Percentiles rank a stretch among this genome's conserved stretches.
phyloP scores from a whole-genome alignment of 2,797 vertebrate species.

The Ficedula albicollis region DNA sequence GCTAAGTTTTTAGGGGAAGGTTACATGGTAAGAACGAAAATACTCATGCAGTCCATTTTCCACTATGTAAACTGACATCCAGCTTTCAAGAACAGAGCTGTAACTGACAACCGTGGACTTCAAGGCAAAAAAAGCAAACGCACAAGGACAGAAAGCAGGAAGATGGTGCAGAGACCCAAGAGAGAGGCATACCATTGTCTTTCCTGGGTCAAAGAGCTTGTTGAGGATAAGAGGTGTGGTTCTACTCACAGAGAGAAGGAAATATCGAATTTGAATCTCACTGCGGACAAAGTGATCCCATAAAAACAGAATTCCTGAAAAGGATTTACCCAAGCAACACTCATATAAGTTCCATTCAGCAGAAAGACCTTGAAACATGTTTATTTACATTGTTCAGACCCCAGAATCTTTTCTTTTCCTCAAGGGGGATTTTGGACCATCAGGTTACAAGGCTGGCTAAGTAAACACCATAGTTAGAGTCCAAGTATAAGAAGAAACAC shows the following conservation, averaged over 20 bases:
- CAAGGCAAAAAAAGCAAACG: neutral
- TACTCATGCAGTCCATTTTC: neutral
- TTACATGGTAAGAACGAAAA: neutral
- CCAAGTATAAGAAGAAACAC: neutral
- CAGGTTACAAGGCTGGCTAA: neutral
- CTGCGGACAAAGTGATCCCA: neutral
- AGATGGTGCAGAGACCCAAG: neutral
- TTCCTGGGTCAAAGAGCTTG: neutral
- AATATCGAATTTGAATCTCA: neutral
- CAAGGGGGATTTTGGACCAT: neutral
- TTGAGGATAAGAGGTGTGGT: neutral
- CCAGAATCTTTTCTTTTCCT: neutral
- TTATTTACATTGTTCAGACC: constrained; percentile 38
- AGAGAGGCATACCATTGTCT: neutral
- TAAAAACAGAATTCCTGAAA: neutral
- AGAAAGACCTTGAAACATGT: constrained; percentile 48
- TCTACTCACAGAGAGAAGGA: neutral
- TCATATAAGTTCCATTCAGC: neutral
- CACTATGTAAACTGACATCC: neutral
- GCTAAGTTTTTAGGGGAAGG: neutral
- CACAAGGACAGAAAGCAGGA: neutral
- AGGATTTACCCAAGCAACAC: neutral
- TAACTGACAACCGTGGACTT: neutral
- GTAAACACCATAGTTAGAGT: neutral
- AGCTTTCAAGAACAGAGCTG: neutral